phyloP scores from a whole-genome alignment of 1,140 invertebrate genomes.

The Lepidurus couesii region DNA sequence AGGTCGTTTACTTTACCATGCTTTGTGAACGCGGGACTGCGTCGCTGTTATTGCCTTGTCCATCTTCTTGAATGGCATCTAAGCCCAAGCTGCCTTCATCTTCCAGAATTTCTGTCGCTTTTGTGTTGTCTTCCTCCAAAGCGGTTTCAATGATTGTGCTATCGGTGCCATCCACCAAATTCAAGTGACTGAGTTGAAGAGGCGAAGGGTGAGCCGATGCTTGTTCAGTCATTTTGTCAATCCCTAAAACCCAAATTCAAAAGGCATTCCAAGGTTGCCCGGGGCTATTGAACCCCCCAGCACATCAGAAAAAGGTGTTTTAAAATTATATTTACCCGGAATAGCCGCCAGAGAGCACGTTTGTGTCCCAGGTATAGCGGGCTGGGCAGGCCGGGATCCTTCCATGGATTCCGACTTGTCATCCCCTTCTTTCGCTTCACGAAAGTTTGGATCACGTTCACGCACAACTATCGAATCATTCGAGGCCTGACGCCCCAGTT shows the following conservation, averaged over 20 bases:
- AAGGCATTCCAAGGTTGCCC: background rate
- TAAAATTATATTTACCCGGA: slow-evolving; percentile 52
- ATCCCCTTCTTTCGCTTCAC: slow-evolving; percentile 41
- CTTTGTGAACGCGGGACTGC: slow-evolving; percentile 27
- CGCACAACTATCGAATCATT: slow-evolving; percentile 35
- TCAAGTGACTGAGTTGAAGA: slow-evolving; percentile 43
- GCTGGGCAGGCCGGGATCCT: slow-evolving; percentile 70
- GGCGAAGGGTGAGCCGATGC: slow-evolving; percentile 73
- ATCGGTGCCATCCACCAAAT: slow-evolving; percentile 32
- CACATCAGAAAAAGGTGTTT: slow-evolving; percentile 15
- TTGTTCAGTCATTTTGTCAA: slow-evolving; percentile 91
- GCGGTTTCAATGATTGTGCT: slow-evolving; percentile 27
- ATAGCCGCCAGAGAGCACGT: slow-evolving; percentile 85
- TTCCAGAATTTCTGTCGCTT: background rate
- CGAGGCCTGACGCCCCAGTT: slow-evolving; percentile 38
- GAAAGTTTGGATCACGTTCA: background rate
- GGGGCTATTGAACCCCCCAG: background rate
- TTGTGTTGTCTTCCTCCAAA: slow-evolving; percentile 9
- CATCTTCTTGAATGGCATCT: slow-evolving; percentile 25
- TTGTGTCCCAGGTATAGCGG: slow-evolving; percentile 82
- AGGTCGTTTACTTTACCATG: slow-evolving; percentile 32
- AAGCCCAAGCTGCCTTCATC: background rate
- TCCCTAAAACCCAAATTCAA: slow-evolving; percentile 50
- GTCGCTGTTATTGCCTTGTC: background rate
- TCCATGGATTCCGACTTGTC: slow-evolving; percentile 59